Evolutionary conservation across 2,113 vertebrate species (phyloP).

Genomic region (Tragelaphus scriptus): DNA sequence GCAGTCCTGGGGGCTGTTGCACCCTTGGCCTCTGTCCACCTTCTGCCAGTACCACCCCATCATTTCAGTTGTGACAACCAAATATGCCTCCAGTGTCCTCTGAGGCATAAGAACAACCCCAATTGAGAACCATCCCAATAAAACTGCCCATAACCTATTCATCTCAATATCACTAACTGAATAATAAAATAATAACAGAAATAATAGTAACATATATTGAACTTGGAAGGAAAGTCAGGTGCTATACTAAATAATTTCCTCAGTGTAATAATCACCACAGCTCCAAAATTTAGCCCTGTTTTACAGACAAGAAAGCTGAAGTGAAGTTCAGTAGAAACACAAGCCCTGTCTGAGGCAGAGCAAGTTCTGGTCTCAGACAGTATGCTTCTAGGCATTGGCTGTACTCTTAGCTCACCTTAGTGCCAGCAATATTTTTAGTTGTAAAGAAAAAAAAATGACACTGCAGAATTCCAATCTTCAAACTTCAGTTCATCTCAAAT

Average conservation of each 20-base stretch:
- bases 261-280: too few species aligned
- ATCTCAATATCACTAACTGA: neutral
- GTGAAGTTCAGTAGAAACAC: neutral
- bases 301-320: neutral
- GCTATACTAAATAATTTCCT: neutral
- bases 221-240: neutral
- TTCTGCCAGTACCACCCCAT: neutral
- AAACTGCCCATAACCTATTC: accelerated
- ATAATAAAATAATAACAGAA: too few species aligned
- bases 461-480: neutral
- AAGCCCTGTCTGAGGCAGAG: neutral
- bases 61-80: neutral
- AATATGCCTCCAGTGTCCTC: too few species aligned
- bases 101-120: accelerated
- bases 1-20: accelerated
- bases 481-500: neutral
- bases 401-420: accelerated
- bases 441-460: neutral
- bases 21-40: neutral
- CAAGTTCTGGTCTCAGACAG: neutral
- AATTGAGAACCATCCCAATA: accelerated
- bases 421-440: neutral
- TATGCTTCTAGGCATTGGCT: neutral
- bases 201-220: neutral
- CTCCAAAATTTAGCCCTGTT: neutral